Percentiles rank a stretch among this genome's conserved stretches.
These are phyloP conservation scores for Ctena decussata DNA, from an alignment of 2,888 invertebrate species.

Conservation along the genomic window DNA sequence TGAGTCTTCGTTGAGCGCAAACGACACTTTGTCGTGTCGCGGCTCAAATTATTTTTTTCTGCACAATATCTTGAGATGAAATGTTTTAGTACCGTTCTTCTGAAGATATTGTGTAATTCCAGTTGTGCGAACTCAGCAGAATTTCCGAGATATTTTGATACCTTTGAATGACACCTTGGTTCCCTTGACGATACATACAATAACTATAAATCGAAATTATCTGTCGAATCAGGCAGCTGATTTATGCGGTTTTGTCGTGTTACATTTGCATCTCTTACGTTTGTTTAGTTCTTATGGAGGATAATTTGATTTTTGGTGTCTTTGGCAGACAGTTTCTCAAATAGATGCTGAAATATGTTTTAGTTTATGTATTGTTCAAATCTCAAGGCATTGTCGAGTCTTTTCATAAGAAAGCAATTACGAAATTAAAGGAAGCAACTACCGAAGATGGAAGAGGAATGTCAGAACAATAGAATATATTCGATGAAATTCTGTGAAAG, in stretches of 20 bases:
- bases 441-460: too few species aligned
- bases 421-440: too few species aligned
- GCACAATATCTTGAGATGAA: too few species aligned
- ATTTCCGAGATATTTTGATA: not conserved
- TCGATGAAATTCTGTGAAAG: too few species aligned
- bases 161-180: not conserved
- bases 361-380: not conserved
- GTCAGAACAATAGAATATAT: too few species aligned
- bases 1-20: too few species aligned
- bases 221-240: not conserved
- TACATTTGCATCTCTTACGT: not conserved
- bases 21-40: too few species aligned
- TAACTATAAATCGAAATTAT: not conserved
- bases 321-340: not conserved
- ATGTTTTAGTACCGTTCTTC: too few species aligned
- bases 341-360: not conserved
- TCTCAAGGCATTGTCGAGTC: too few species aligned
- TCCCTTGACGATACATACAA: not conserved
- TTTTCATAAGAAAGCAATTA: too few species aligned
- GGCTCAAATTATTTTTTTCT: too few species aligned
- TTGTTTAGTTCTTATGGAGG: not conserved
- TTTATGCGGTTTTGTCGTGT: not conserved
- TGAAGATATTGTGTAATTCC: too few species aligned
- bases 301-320: not conserved
- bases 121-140: not conserved